A percentile compares a stretch with the other conserved stretches of the same genome.
Conservation (phyloP, 2,888 invertebrate species). For the Xanthia icteritia region DNA sequence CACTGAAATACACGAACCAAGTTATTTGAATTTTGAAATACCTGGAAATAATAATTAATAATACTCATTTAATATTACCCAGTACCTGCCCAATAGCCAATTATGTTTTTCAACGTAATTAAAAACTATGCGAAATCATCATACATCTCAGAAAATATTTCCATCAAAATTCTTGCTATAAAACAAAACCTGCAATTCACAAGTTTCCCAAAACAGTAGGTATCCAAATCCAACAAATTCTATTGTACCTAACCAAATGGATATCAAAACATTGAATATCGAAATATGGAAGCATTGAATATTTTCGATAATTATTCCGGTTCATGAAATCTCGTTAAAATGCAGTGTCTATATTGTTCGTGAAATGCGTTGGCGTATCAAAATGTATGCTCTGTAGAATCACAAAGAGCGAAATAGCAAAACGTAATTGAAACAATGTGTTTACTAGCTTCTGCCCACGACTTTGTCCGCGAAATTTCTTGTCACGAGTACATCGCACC, state of each 20-base stretch:
- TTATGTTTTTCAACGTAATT: background rate
- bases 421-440: constrained; percentile 13
- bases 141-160: background rate
- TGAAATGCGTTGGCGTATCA: constrained; percentile 23
- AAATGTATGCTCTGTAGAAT: constrained; percentile 32
- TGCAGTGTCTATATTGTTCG: constrained; percentile 20
- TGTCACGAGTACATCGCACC: too few species aligned
- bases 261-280: constrained; percentile 37
- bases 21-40: background rate
- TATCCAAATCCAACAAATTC: constrained; percentile 13
- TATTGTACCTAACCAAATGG: constrained; percentile 1
- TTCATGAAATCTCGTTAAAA: constrained; percentile 37
- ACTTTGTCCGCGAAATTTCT: background rate
- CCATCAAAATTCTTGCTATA: background rate
- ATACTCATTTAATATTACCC: background rate
- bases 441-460: background rate
- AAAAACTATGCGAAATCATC: constrained; percentile 1
- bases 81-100: background rate
- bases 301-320: constrained; percentile 32
- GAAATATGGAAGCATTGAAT: constrained; percentile 11
- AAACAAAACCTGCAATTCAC: background rate
- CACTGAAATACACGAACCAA: background rate
- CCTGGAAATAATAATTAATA: background rate
- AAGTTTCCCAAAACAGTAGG: background rate
- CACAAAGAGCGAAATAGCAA: constrained; percentile 23